Evolutionary conservation across 1,140 invertebrate species (phyloP).

Genomic region (Bombus terrestris): DNA sequence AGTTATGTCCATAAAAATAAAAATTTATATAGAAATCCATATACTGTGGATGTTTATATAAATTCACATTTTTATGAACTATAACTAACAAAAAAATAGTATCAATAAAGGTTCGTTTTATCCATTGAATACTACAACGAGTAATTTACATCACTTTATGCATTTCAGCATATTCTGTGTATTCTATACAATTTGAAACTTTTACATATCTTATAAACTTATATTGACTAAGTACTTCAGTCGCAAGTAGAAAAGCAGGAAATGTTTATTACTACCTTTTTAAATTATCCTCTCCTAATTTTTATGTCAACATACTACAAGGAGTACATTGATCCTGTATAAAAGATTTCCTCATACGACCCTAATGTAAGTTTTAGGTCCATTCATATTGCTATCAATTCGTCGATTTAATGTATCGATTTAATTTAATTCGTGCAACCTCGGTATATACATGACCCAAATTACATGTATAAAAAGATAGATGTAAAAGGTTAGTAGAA

Average conservation of each 20-base stretch:
- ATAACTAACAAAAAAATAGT: no score
- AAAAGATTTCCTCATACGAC: neutral
- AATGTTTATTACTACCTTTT: neutral
- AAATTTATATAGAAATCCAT: no score
- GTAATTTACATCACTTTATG: no score
- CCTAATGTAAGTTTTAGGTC: neutral
- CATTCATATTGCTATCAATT: no score
- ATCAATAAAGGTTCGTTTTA: no score
- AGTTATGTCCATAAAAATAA: no score
- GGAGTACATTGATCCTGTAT: neutral
- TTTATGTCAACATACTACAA: neutral
- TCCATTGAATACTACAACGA: no score
- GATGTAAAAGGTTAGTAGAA: neutral
- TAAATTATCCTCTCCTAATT: neutral
- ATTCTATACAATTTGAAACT: no score
- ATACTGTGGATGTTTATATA: no score
- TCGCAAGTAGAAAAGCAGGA: neutral
- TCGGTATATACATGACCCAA: neutral
- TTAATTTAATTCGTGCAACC: neutral
- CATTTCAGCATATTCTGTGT: no score
- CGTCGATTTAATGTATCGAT: neutral
- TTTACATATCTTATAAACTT: no score
- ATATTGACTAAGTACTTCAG: neutral
- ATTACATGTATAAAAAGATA: neutral
- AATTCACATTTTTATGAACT: no score